Conservation (phyloP, 2,797 vertebrate genomes). For the Oceanodroma leucorhoa region DNA sequence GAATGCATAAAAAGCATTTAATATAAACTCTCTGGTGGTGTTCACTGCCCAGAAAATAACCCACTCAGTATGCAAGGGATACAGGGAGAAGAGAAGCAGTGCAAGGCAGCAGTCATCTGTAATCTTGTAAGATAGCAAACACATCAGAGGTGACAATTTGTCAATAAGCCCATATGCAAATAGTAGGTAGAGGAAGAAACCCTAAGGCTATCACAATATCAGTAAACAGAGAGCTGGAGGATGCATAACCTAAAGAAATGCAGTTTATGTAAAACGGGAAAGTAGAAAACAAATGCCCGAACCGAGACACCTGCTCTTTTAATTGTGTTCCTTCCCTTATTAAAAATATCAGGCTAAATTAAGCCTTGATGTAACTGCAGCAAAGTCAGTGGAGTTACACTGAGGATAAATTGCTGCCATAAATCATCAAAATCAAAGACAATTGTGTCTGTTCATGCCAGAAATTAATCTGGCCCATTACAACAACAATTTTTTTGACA, state of each 20-base stretch:
- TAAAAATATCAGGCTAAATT: not conserved
- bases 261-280: not conserved
- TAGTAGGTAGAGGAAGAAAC: not conserved
- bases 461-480: not conserved
- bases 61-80: not conserved
- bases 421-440: not conserved
- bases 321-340: not conserved
- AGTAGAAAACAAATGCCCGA: not conserved
- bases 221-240: not conserved
- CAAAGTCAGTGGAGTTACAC: not conserved
- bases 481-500: not conserved
- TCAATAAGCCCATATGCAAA: not conserved
- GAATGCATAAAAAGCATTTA: not conserved
- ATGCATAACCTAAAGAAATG: not conserved
- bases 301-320: not conserved
- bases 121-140: constrained; percentile 14
- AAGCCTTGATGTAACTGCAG: not conserved
- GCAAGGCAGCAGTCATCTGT: not conserved
- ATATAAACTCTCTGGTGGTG: not conserved
- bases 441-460: not conserved
- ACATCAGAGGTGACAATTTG: not conserved
- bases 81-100: not conserved
- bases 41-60: not conserved
- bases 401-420: not conserved
- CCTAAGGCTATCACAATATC: not conserved